A percentile compares a stretch with the other conserved stretches of the same genome.
Conservation (phyloP, 2,113 vertebrate genomes). For the Eubucco bourcierii region DNA sequence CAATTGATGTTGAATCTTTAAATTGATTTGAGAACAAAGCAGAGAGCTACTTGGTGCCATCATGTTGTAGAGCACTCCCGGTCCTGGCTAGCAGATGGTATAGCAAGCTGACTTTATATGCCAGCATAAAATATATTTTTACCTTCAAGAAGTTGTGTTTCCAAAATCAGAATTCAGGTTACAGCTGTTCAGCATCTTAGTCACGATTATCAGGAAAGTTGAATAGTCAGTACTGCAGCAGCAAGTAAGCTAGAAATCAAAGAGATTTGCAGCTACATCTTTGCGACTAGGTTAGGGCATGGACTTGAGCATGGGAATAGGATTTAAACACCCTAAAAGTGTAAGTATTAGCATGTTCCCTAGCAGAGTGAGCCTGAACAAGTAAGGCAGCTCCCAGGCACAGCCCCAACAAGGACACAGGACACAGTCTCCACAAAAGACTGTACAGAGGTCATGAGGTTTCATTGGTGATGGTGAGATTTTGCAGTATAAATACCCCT, state of each 20-base stretch:
- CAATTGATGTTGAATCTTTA: not conserved
- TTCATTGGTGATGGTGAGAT: not conserved
- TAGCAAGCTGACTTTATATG: not conserved
- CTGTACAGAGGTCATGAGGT: fast-evolving
- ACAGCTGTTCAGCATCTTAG: not conserved
- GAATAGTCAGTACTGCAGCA: not conserved
- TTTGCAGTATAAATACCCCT: not conserved
- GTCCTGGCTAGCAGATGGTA: not conserved
- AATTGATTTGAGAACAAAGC: not conserved
- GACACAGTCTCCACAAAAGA: not conserved
- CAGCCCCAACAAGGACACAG: fast-evolving
- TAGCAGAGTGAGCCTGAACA: not conserved
- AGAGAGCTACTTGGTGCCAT: not conserved
- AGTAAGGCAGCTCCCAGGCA: not conserved
- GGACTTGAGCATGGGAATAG: not conserved
- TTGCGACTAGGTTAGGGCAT: not conserved
- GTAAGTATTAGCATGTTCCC: not conserved
- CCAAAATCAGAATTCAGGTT: not conserved
- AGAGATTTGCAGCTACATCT: not conserved
- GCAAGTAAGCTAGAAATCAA: not conserved
- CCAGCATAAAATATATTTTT: not conserved
- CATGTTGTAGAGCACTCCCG: not conserved
- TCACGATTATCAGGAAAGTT: not conserved
- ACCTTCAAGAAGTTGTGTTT: not conserved
- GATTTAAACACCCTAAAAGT: not conserved